phyloP scores from a whole-genome alignment of 2,113 vertebrate genomes.

The Cathartes aura region DNA sequence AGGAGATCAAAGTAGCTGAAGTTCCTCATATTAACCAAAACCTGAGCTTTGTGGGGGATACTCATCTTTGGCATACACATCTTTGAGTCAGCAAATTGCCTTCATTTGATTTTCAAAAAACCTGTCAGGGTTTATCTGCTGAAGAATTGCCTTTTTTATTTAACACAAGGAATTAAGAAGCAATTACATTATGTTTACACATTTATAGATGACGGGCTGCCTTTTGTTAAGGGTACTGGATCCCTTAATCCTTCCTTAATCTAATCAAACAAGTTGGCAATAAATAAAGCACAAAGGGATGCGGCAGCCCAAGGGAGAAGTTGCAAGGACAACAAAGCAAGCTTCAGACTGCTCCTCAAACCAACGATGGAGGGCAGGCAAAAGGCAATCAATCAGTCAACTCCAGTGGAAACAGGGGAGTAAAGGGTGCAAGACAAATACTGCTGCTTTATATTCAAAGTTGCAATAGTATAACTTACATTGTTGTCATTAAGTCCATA shows the following conservation, averaged over 20 bases:
- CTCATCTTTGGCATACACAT: not conserved
- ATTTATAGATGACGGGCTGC: not conserved
- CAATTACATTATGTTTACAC: conserved; percentile 37
- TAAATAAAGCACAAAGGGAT: conserved; percentile 23
- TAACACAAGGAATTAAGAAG: conserved; percentile 18
- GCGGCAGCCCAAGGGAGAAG: not conserved
- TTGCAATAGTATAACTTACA: not conserved
- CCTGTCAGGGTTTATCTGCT: not conserved
- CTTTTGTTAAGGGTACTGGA: conserved; percentile 22
- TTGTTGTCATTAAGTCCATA: not conserved
- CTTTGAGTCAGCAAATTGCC: not conserved
- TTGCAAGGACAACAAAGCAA: not conserved
- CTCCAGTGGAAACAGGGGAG: not conserved
- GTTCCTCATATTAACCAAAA: not conserved
- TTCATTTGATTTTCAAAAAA: conserved; percentile 5
- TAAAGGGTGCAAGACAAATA: not conserved
- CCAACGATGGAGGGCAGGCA: not conserved
- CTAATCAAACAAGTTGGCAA: conserved; percentile 42
- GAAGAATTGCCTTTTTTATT: conserved; percentile 1
- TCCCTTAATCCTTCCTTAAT: conserved; percentile 37
- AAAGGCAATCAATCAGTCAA: not conserved
- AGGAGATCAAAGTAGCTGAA: conserved; percentile 1
- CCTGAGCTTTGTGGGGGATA: not conserved
- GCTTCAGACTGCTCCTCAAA: not conserved
- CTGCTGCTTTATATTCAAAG: not conserved